These are phyloP conservation scores for Pterobdella sp. DNA, from an alignment of 2,888 invertebrate genomes.

Conservation along the genomic window DNA sequence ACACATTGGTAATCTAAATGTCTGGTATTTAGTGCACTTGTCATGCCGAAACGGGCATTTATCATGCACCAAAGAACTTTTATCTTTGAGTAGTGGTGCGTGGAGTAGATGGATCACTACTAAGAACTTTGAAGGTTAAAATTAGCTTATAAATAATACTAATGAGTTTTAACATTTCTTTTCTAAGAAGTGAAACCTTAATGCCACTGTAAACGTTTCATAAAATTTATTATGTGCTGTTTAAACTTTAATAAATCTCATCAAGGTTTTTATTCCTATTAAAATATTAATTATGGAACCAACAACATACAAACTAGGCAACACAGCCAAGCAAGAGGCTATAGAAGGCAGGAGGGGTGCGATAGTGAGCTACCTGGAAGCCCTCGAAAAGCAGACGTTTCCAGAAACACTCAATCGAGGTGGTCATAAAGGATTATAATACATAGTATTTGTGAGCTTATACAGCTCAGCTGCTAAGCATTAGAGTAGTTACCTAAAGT, in stretches of 20 bases:
- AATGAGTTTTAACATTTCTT: too few species aligned
- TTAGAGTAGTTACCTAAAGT: too few species aligned
- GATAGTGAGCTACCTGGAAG: not conserved
- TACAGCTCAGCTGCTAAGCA: too few species aligned
- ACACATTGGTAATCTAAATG: too few species aligned
- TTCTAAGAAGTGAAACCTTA: too few species aligned
- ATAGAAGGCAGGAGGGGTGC: not conserved
- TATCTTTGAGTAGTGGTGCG: not conserved
- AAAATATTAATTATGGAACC: not conserved
- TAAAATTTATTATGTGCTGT: not conserved
- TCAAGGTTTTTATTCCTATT: not conserved
- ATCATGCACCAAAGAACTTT: not conserved
- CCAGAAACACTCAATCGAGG: not conserved
- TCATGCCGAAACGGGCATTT: not conserved
- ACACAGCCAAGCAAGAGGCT: not conserved
- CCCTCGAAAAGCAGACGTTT: not conserved
- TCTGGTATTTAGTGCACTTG: not conserved
- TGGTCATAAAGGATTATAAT: too few species aligned
- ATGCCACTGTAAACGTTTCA: too few species aligned
- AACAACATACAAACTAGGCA: not conserved
- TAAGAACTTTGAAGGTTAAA: not conserved
- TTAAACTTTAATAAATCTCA: not conserved
- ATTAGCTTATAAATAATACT: not conserved
- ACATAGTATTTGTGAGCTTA: too few species aligned
- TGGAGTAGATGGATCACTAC: conserved; percentile 2